Evolutionary conservation across 2,888 invertebrate genomes (phyloP).

Genomic region (Phalangium opilio): DNA sequence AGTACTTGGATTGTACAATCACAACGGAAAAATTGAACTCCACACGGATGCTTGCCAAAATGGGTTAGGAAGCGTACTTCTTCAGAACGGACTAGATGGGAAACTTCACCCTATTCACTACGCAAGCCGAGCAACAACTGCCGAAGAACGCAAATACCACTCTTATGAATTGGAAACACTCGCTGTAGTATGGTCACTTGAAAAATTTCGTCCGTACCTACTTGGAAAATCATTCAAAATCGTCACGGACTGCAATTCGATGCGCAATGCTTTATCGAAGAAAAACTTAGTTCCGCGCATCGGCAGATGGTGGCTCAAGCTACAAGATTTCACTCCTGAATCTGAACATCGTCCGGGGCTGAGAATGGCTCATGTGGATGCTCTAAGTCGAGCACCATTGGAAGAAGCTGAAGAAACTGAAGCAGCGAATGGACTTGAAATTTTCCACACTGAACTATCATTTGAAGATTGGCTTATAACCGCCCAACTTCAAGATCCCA

Average conservation of each 20-base stretch:
- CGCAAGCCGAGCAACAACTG: background rate
- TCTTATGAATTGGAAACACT: constrained; percentile 6
- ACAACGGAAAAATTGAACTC: background rate
- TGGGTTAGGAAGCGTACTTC: constrained; percentile 3
- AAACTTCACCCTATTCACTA: constrained; percentile 1
- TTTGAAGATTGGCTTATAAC: background rate
- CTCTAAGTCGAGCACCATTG: constrained; percentile 2
- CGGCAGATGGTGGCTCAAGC: constrained; percentile 1
- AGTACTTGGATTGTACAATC: constrained; percentile 2
- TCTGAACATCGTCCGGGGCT: constrained; percentile 1
- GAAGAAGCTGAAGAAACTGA: constrained; percentile 1
- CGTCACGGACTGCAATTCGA: background rate
- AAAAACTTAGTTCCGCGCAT: constrained; percentile 1
- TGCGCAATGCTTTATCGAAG: background rate
- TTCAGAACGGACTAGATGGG: background rate
- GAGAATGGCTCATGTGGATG: constrained; percentile 9
- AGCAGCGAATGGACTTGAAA: background rate
- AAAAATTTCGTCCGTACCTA: constrained; percentile 6
- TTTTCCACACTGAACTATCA: background rate
- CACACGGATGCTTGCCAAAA: constrained; percentile 6
- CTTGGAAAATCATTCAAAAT: constrained; percentile 3
- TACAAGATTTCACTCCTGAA: constrained; percentile 7
- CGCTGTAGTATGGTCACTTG: constrained; percentile 3
- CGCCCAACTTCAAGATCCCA: background rate
- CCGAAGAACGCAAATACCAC: constrained; percentile 1